Conservation (phyloP, 2,113 vertebrate species). For the Thalassarche chlororhynchos region DNA sequence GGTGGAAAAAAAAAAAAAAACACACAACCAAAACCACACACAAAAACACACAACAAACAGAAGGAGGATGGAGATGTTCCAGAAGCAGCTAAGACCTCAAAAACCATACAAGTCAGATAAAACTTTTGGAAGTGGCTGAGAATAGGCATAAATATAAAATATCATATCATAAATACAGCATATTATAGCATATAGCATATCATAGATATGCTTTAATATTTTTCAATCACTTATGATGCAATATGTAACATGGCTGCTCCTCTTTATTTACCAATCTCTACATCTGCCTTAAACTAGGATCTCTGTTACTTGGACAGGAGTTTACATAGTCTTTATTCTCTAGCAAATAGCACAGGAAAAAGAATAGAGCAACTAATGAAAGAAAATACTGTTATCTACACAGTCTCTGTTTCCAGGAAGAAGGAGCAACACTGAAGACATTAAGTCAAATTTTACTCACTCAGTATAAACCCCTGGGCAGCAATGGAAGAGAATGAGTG, state of each 20-base stretch:
- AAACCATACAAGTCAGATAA: not conserved
- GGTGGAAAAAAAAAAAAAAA: not conserved
- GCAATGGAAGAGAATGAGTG: not conserved
- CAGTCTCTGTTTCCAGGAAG: not conserved
- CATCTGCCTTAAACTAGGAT: not conserved
- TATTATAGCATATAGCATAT: too few relatives aligned
- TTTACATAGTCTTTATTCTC: not conserved
- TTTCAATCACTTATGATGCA: not conserved
- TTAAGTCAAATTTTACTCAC: not conserved
- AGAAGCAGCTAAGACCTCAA: not conserved
- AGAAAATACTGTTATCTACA: not conserved
- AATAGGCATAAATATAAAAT: not conserved
- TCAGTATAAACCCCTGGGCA: not conserved
- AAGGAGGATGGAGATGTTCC: not conserved
- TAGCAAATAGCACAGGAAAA: not conserved
- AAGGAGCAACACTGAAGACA: not conserved
- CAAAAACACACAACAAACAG: not conserved
- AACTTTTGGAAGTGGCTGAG: not conserved
- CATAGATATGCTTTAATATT: not conserved
- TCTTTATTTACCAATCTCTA: not conserved
- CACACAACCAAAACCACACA: not conserved
- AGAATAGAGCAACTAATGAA: not conserved
- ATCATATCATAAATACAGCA: too few relatives aligned
- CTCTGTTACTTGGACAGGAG: not conserved
- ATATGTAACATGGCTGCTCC: not conserved